Conservation (phyloP, 2,113 vertebrate genomes). For the Urocolius indicus region DNA sequence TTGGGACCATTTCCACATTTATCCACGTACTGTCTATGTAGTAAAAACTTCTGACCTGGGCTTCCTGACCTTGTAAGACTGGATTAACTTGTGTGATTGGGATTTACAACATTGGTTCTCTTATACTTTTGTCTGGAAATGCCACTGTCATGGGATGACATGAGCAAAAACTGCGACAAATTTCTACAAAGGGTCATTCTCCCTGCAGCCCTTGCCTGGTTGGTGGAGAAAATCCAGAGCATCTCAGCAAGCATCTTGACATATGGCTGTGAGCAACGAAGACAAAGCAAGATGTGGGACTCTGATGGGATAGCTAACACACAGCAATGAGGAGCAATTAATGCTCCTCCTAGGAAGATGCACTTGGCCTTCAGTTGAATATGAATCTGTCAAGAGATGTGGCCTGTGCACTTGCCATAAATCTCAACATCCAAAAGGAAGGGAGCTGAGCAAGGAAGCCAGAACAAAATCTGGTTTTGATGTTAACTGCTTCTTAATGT, state of each 20-base stretch:
- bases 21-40: neutral
- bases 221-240: neutral
- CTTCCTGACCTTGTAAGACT: slow-evolving; percentile 21
- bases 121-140: neutral
- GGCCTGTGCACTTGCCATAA: neutral
- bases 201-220: neutral
- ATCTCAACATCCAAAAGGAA: neutral
- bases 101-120: neutral
- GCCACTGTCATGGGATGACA: neutral
- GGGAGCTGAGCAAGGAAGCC: neutral
- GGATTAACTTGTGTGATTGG: slow-evolving; percentile 30
- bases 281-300: neutral
- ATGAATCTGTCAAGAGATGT: rapidly evolving
- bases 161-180: neutral
- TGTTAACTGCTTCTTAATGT: neutral
- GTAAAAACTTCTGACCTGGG: slow-evolving; percentile 5
- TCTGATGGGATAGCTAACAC: neutral
- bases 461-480: neutral
- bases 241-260: neutral
- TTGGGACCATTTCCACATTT: neutral
- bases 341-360: neutral
- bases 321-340: neutral
- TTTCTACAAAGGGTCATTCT: neutral
- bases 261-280: neutral
- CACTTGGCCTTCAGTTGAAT: neutral